Conservation (phyloP, 2,797 vertebrate genomes). For the Helarctos malayanus region DNA sequence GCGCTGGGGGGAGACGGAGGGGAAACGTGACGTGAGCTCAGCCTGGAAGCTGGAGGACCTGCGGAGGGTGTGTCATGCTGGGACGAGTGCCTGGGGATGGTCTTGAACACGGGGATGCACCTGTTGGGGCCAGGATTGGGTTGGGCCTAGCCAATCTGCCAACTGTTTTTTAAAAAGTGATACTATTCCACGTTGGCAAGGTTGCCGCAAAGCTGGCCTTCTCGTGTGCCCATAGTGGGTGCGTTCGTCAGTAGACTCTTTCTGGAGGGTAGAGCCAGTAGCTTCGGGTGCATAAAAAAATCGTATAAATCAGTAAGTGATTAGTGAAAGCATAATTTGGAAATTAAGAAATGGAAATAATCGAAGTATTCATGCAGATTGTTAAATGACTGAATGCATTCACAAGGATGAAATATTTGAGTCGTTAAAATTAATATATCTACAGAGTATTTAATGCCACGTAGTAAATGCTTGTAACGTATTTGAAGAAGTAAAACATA, state of each 20-base stretch:
- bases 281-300: background rate
- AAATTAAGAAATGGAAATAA: background rate
- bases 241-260: background rate
- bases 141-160: background rate
- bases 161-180: background rate
- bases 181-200: background rate
- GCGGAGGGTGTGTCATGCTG: rapidly evolving
- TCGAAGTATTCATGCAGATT: background rate
- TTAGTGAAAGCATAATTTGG: background rate
- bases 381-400: background rate
- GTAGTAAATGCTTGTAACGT: background rate
- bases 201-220: background rate
- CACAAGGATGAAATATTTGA: background rate
- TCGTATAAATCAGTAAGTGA: background rate
- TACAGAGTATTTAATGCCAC: background rate
- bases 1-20: background rate
- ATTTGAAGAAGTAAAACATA: constrained; percentile 7
- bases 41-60: background rate
- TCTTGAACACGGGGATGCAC: background rate
- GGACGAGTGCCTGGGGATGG: background rate
- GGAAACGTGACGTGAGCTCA: background rate
- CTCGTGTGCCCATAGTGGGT: background rate
- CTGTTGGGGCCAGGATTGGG: background rate
- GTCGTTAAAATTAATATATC: background rate
- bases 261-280: background rate